phyloP scores from a whole-genome alignment of 1,140 invertebrate genomes.

The Meloidogyne hapla region DNA sequence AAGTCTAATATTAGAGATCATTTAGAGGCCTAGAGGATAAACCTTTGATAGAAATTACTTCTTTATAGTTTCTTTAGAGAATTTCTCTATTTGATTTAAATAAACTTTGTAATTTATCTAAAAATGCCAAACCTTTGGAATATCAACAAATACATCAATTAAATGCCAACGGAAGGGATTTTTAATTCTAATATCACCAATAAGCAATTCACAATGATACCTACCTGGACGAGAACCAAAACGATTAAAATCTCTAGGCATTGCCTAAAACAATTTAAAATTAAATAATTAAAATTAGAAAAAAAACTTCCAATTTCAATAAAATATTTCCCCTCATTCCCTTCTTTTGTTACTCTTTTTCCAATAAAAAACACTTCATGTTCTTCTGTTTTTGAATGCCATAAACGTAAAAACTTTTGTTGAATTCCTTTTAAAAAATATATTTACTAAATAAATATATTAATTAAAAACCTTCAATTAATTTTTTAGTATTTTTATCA shows the following conservation, averaged over 20 bases:
- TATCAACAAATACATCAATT: slow-evolving; percentile 22
- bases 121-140: slow-evolving; percentile 28
- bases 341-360: slow-evolving; percentile 13
- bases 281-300: neutral
- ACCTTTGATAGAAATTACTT: too few relatives aligned
- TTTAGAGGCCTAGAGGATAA: neutral
- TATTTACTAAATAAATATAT: neutral
- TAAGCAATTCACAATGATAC: slow-evolving; percentile 19
- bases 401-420: slow-evolving; percentile 19
- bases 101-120: too few relatives aligned
- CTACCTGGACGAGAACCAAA: neutral
- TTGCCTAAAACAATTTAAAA: neutral
- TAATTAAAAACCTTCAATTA: neutral
- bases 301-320: slow-evolving; percentile 13
- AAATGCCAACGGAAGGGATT: slow-evolving; percentile 2
- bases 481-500: neutral
- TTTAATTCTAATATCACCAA: slow-evolving; percentile 17
- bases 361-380: slow-evolving; percentile 24
- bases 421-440: slow-evolving; percentile 11
- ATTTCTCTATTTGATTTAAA: too few relatives aligned
- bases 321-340: neutral
- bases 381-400: slow-evolving; percentile 14
- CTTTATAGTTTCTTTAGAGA: too few relatives aligned
- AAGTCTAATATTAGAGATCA: too few relatives aligned
- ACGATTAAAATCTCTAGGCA: neutral